Evolutionary conservation across 2,797 vertebrate species (phyloP), one percentile per base, ranked within the genome.

Genomic region (Eupleurogrammus muticus): DNA sequence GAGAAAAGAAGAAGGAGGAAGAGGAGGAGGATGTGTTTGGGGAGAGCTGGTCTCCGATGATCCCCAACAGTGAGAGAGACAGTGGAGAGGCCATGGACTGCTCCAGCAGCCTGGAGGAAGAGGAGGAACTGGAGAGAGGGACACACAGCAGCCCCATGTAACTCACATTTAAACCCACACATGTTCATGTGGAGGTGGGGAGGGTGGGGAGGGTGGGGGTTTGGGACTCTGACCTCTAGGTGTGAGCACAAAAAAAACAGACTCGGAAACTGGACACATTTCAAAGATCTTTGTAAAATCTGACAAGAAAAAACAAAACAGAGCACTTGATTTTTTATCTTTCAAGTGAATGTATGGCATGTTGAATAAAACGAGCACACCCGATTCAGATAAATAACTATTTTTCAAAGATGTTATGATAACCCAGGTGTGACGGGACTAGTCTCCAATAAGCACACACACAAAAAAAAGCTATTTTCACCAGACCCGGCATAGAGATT

Each of bases 1-100:
- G 0, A 7, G 75, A 75, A 6, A 53, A 11, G 5, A 44, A 12
- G n/a, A 61, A n/a, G 34, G 82, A 76, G 4, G 56, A 48, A 7
- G 51, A 32, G 0, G 56, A 74, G 7, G 87, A 82, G 20, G 77
- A 80, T 0, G 66, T 19, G n/a, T 71, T 78, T 1, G 81, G 72
- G 35, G 86, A 92, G 61, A 87, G 85, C 81, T 90, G 89, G 84
- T 90, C 89, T 78, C 83, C 79, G 28, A 76, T 81, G 67, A 56
- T 68, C 48, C 84, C 87, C 57, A 59, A 80, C 48, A 69, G 66
- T 0, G 89, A 91, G 32, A 79, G 76, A 23, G 90, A 93, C 52
- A 47, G 68, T 8, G 85, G 86, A 0, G 93, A 95, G 82, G 92
- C 86, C 12, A 98, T 99, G 98, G 97, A 99, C 88, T 98, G 95